These are phyloP conservation scores for Epistrophe grossulariae DNA, from an alignment of 2,888 invertebrate species.

Conservation along the genomic window DNA sequence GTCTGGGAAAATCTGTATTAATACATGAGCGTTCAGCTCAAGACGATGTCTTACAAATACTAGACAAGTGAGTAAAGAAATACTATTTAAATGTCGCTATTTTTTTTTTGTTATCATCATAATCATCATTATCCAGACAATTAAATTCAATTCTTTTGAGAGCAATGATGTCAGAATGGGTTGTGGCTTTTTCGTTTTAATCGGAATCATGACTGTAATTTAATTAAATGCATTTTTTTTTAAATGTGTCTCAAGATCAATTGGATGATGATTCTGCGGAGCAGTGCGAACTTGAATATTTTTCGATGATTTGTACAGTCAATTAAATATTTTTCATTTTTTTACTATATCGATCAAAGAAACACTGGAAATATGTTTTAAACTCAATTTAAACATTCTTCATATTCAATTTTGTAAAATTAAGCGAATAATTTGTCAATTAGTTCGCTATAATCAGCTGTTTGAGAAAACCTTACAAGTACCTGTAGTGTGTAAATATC, in stretches of 20 bases:
- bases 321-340: no score
- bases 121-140: slow-evolving; percentile 33
- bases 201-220: slow-evolving; percentile 20
- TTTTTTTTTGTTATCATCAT: neutral
- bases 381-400: no score
- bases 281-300: neutral
- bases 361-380: no score
- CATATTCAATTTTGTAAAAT: no score
- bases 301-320: neutral
- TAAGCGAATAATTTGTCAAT: no score
- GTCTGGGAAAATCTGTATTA: slow-evolving; percentile 93
- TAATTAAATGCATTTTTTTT: slow-evolving; percentile 36
- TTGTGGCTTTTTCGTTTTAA: slow-evolving; percentile 26
- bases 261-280: neutral
- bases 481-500: no score
- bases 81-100: neutral
- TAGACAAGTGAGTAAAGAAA: slow-evolving; percentile 83
- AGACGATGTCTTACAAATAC: slow-evolving; percentile 91
- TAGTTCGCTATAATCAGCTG: no score
- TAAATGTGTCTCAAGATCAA: slow-evolving; percentile 30
- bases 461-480: no score
- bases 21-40: slow-evolving; percentile 97
- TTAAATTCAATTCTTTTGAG: slow-evolving; percentile 34
- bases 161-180: slow-evolving; percentile 61
- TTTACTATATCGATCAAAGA: no score